These are phyloP conservation scores for Lathronympha strigana DNA, from an alignment of 2,888 invertebrate species.

Conservation along the genomic window DNA sequence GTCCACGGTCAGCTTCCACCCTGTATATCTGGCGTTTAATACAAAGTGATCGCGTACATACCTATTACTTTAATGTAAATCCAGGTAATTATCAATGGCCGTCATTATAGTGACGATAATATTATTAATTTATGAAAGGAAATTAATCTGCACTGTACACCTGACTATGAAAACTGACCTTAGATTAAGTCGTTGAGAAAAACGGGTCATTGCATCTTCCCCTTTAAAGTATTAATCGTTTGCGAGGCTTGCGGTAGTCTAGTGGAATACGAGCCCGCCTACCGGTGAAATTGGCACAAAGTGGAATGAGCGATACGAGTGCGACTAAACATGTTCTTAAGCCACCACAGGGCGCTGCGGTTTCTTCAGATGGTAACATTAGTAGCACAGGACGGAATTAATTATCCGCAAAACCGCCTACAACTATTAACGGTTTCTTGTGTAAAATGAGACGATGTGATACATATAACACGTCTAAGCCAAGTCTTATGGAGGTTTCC, in stretches of 20 bases:
- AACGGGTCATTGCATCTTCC: constrained; percentile 43
- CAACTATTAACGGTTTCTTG: constrained; percentile 76
- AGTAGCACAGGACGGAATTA: constrained; percentile 79
- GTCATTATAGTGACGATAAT: constrained; percentile 20
- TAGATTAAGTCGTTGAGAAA: constrained; percentile 39
- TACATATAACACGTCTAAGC: constrained; percentile 47
- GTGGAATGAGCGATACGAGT: constrained; percentile 66
- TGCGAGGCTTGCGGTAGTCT: constrained; percentile 50
- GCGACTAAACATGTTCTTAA: constrained; percentile 64
- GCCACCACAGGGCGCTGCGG: constrained; percentile 70
- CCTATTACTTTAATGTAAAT: constrained; percentile 7
- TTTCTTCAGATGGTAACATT: constrained; percentile 69
- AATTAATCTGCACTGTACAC: constrained; percentile 21
- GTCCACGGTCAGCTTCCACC: too few relatives aligned
- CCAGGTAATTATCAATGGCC: constrained; percentile 17
- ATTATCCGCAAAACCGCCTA: constrained; percentile 67
- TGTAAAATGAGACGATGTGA: constrained; percentile 78
- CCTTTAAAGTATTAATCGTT: constrained; percentile 56
- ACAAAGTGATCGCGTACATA: constrained; percentile 8
- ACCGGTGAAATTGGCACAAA: constrained; percentile 66
- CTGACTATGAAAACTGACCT: constrained; percentile 24
- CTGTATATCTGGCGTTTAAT: background rate
- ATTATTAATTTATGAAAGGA: constrained; percentile 20
- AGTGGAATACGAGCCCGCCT: constrained; percentile 52
- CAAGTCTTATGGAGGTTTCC: too few relatives aligned